Evolutionary conservation across 1,140 invertebrate species (phyloP), one percentile per base, ranked within the genome.

Genomic region (Heliconius nattereri): DNA sequence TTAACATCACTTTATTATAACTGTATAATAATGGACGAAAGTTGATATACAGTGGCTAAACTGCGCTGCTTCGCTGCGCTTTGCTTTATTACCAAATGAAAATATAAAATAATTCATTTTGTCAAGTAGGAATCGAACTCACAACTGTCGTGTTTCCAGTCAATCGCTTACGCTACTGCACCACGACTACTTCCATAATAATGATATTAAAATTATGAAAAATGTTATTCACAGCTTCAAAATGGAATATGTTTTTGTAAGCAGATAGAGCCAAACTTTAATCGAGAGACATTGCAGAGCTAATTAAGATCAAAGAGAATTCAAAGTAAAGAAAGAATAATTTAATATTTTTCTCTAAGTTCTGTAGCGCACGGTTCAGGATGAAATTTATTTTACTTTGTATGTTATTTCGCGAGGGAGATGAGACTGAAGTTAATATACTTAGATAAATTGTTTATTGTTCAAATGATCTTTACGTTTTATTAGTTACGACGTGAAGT

Each of bases 281-380:
- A 66, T 66, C 23, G 26, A 52, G 45, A 73, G 45, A 52, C 9
- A 20, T 74, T 29, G 45, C 13, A 74, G 45, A 74, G 45, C 37
- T 73, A 73, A 73, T 73, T 73, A 45, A 37, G 37, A 73, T 45
- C 71, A 45, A 73, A 73, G 40, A 52, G 26, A 74, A 74, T 74
- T 74, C 73, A 52, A 74, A 74, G n/a, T 20, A 29, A 74, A 74
- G 60, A 66, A 66, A 66, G 9, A 66, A 66, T 66, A 66, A 66
- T 66, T 66, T 26, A 66, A 66, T 66, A 66, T 66, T 66, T 66
- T 66, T 66, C n/a, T 66, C 23, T 29, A 26, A 29, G 60, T 66
- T 66, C 11, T 5, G 9, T 66, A 66, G 60, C 23, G 23, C 13
- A 66, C 23, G 23, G 3, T 66, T 66, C 60, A 66, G 26, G 26